phyloP scores from a whole-genome alignment of 2,797 vertebrate species.

The Sebastes taczanowskii region DNA sequence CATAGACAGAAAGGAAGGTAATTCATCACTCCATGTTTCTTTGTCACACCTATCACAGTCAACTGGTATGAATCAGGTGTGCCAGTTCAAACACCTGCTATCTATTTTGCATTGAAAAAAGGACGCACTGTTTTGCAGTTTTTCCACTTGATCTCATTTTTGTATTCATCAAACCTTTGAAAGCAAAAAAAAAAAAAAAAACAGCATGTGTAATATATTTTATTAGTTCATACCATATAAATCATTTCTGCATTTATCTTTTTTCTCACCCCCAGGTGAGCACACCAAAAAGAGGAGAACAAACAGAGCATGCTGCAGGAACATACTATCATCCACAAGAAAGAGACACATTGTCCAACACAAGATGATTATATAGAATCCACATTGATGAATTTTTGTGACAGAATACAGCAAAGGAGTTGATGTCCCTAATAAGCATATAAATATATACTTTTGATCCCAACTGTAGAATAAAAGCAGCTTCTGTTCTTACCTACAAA shows the following conservation, averaged over 20 bases:
- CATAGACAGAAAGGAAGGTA: slow-evolving; percentile 4
- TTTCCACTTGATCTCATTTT: background rate
- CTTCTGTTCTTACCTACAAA: background rate
- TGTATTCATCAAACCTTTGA: background rate
- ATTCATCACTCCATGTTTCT: slow-evolving; percentile 34
- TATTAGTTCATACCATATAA: background rate
- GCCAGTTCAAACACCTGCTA: slow-evolving; percentile 19
- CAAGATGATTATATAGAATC: background rate
- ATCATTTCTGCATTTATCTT: background rate
- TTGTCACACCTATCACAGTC: slow-evolving; percentile 32
- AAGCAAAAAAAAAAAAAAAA: slow-evolving; percentile 1
- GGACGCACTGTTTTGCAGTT: background rate
- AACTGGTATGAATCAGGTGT: background rate
- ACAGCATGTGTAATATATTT: background rate
- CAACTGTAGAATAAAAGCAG: background rate
- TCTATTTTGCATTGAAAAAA: background rate
- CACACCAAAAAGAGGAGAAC: background rate
- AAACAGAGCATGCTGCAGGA: background rate
- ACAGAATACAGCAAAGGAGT: background rate
- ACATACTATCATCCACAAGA: background rate
- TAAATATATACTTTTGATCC: background rate
- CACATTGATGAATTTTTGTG: background rate
- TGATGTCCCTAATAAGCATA: too few species aligned
- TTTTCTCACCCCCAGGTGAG: background rate
- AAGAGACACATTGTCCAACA: background rate